Percentiles rank a stretch among this genome's conserved stretches.
phyloP scores from a whole-genome alignment of 1,140 invertebrate species.

The Aradophagus sp. region DNA sequence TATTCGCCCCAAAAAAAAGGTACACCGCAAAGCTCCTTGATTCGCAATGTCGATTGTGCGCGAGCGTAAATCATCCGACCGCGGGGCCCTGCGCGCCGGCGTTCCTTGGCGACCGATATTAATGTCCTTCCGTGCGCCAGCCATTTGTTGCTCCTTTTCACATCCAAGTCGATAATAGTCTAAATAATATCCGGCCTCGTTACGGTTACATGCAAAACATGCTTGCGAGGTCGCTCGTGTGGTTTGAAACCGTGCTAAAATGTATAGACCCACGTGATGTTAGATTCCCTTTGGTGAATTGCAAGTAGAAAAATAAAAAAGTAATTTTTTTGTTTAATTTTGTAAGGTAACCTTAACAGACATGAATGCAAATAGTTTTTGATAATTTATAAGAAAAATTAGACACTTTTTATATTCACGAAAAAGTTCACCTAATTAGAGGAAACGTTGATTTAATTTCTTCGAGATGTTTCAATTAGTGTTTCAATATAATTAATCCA shows the following conservation, averaged over 20 bases:
- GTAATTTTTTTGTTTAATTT: neutral
- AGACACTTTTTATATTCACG: too few relatives aligned
- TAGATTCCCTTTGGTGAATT: conserved; percentile 9
- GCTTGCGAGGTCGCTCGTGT: conserved; percentile 1
- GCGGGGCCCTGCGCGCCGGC: conserved; percentile 16
- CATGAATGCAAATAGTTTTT: too few relatives aligned
- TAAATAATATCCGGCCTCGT: conserved; percentile 11
- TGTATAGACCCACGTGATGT: too few relatives aligned
- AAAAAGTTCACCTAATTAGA: too few relatives aligned
- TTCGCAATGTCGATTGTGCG: conserved; percentile 57
- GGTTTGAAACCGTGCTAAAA: conserved; percentile 6
- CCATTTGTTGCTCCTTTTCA: conserved; percentile 12
- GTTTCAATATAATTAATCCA: too few relatives aligned
- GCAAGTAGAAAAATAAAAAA: conserved; percentile 15
- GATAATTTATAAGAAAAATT: too few relatives aligned
- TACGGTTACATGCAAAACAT: conserved; percentile 1
- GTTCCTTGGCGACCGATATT: conserved; percentile 51
- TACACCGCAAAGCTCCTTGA: conserved; percentile 41
- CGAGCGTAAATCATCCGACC: conserved; percentile 53
- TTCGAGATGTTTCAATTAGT: too few relatives aligned
- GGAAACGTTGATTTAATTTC: too few relatives aligned
- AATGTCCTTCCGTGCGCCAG: conserved; percentile 33
- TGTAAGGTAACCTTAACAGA: too few relatives aligned
- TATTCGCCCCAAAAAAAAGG: conserved; percentile 52
- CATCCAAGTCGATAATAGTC: conserved; percentile 25